Base-by-base conservation (phyloP, 2,888 invertebrate species). In the Epinotia bilunana region DNA sequence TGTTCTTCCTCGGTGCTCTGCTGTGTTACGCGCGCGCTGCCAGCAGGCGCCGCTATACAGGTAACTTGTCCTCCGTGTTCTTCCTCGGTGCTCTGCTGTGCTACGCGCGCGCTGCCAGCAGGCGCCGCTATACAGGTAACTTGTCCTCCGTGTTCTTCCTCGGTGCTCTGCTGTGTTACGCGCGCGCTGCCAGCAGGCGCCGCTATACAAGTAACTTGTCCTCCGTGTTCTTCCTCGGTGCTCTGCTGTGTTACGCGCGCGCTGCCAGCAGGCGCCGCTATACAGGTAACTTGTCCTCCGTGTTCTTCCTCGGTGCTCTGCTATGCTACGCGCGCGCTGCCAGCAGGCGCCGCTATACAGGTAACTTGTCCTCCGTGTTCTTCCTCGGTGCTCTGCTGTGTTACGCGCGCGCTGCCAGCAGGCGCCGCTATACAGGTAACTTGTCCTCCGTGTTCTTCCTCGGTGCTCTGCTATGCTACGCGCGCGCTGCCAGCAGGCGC, bases 221-320 rank as follows among this genome's bases (percentile, higher is more conserved):
- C n/a, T n/a, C n/a, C n/a, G n/a, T n/a, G n/a, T 99, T 99, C 94
- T 99, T 98, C 93, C 95, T 99, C 79, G 96, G 96, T 69, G 98
- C 99, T 73, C 96, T 99, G 85, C 95, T 98, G 83, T 96, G 97
- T 79, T 99, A 99, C 91, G 96, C 96, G 76, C 96, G 96, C 84
- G 97, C 97, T 76, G 96, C 97, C 57, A 96, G 95, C 84, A 95
- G 95, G 83, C 96, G 96, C 89, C 95, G 96, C 90, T 94, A 95
- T 77, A 97, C 97, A 94, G 97, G 98, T 98, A n/a, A n/a, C n/a
- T n/a, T n/a, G n/a, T n/a, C n/a, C n/a, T n/a, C n/a, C n/a, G n/a
- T n/a, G n/a, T 99, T 99, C 94, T 99, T 98, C 93, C 95, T 99
- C 79, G 96, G 96, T 69, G 98, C 99, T 73, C 96, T 99, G 85